Base-by-base conservation (phyloP, 2,797 vertebrate genomes). In the Pangasius larnaudii region DNA sequence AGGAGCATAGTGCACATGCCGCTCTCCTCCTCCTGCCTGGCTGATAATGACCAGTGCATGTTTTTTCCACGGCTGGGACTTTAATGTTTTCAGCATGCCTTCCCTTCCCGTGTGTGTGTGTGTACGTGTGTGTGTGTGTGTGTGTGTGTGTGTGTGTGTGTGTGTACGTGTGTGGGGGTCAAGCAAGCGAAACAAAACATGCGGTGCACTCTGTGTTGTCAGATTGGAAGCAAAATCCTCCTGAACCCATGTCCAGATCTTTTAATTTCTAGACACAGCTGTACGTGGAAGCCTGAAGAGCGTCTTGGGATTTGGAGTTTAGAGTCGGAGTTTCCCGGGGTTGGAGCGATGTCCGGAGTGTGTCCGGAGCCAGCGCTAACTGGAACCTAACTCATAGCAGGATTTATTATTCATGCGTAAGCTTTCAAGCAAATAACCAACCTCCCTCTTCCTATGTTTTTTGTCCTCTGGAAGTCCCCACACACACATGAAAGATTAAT, bases 341-440 rank as follows among this genome's bases (percentile, higher is more conserved):
- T 6, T 42, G 74, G 46, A 51, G 5, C 42, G 13, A 27, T 0
- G 9, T 75, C 24, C 39, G 5, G 7, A 36, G 51, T 19, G 14
- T 33, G 11, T 24, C 19, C 11, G 33, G 33, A 61, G 79, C 13
- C 58, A 61, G 78, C 49, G 30, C 56, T n/a, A 27, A 27, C 36
- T 27, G 33, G 5, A 10, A 30, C 10, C 42, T 46, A 74, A 74
- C 22, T 74, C 85, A 61, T 88, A 81, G 85, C 84, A 69, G 59
- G 49, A 95, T 95, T 88, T 93, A 95, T 94, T 94, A 95, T 96
- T 95, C 85, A 95, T 93, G 81, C 74, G 16, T 90, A 90, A 91
- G 90, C 94, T 94, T 94, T 95, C 91, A 95, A 90, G 90, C 87
- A 91, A 93, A 92, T 90, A 88, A 88, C 85, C 88, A 80, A 78